phyloP scores from a whole-genome alignment of 2,113 vertebrate species.

The Arizona elegans region DNA sequence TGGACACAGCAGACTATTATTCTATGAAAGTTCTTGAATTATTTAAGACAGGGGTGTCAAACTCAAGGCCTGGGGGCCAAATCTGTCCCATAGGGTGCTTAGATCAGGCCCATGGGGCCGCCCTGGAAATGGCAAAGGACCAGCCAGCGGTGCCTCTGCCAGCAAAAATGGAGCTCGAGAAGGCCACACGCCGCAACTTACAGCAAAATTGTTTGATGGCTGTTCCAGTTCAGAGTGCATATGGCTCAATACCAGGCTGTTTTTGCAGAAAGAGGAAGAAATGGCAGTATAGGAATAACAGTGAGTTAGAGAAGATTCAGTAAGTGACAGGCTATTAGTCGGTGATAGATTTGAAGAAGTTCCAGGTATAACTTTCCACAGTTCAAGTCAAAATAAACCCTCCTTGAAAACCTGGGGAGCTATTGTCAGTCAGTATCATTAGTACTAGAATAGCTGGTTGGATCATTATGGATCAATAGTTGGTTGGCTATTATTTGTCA shows the following conservation, averaged over 20 bases:
- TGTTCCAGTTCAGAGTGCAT: not conserved
- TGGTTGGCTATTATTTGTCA: not conserved
- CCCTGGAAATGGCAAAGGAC: no score
- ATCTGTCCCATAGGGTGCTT: no score
- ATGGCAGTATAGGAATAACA: not conserved
- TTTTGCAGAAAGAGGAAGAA: not conserved
- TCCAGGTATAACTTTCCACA: not conserved
- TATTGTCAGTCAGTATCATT: not conserved
- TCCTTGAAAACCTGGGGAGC: not conserved
- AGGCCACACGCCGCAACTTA: no score
- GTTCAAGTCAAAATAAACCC: not conserved
- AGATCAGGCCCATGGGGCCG: no score
- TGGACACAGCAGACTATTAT: not conserved
- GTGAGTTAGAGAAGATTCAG: not conserved
- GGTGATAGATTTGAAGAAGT: not conserved
- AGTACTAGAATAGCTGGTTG: not conserved
- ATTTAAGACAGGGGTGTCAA: not conserved
- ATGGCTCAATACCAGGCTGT: not conserved
- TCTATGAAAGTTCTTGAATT: not conserved
- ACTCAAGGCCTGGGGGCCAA: no score
- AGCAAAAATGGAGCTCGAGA: no score
- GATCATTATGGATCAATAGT: not conserved
- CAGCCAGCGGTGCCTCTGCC: no score
- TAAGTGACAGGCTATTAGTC: not conserved
- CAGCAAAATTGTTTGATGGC: not conserved